phyloP scores from a whole-genome alignment of 2,888 invertebrate species.

The Gastrophysa polygoni region DNA sequence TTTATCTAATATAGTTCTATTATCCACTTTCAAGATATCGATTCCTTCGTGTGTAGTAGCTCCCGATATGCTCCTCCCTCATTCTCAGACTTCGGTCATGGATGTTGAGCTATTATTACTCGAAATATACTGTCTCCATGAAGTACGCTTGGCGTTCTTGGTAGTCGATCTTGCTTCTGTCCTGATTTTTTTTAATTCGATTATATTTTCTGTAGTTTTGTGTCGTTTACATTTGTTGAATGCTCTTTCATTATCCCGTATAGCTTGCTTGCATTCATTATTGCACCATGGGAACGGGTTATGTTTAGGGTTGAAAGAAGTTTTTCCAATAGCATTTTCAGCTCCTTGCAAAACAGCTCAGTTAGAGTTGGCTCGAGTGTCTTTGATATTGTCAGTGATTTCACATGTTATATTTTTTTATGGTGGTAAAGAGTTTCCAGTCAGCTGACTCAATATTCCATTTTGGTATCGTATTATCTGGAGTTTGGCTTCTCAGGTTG shows the following conservation, averaged over 20 bases:
- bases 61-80: neutral
- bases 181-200: neutral
- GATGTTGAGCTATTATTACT: neutral
- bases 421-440: too few species aligned
- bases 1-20: neutral
- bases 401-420: too few species aligned
- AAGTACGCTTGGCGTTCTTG: neutral
- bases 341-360: too few species aligned
- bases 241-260: slow-evolving; percentile 2
- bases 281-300: slow-evolving; percentile 12
- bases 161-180: neutral
- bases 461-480: too few species aligned
- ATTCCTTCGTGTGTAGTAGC: neutral
- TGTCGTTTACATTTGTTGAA: slow-evolving; percentile 10
- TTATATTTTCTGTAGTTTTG: neutral
- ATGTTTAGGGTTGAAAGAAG: too few species aligned
- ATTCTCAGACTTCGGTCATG: neutral
- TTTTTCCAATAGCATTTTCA: too few species aligned
- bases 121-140: slow-evolving; percentile 5
- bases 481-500: too few species aligned
- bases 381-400: too few species aligned
- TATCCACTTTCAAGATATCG: too few species aligned
- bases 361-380: too few species aligned
- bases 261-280: neutral
- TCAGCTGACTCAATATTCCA: too few species aligned